Conservation (phyloP, 1,140 invertebrate genomes). For the Notospermus geniculatus region DNA sequence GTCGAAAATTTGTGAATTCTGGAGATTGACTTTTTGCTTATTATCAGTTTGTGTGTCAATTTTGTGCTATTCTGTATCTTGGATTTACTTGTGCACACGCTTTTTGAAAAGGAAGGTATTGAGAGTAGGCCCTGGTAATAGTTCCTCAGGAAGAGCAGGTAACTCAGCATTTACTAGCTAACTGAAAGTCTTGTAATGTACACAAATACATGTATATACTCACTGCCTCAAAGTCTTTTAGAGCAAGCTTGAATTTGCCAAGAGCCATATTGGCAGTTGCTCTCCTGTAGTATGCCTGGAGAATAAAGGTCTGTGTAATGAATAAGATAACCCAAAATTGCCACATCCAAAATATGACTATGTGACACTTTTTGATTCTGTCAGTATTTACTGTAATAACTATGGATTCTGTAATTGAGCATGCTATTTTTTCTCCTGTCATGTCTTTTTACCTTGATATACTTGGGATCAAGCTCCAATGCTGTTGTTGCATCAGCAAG, state of each 20-base stretch:
- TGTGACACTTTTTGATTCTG: slow-evolving; percentile 6
- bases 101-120: too few species aligned
- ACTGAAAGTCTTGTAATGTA: too few species aligned
- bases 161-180: too few species aligned
- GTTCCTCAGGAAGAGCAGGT: too few species aligned
- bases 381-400: slow-evolving; percentile 10
- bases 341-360: not conserved
- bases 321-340: too few species aligned
- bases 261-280: slow-evolving; percentile 96
- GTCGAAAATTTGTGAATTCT: too few species aligned
- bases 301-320: slow-evolving; percentile 24
- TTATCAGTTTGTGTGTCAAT: too few species aligned
- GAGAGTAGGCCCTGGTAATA: too few species aligned
- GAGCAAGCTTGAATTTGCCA: slow-evolving; percentile 93
- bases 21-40: too few species aligned
- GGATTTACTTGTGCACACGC: too few species aligned
- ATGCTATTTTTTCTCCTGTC: not conserved
- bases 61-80: too few species aligned
- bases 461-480: slow-evolving; percentile 83
- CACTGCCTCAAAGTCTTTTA: slow-evolving; percentile 95
- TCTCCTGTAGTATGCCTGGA: slow-evolving; percentile 74
- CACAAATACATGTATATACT: slow-evolving; percentile 29
- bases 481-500: slow-evolving; percentile 87
- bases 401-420: not conserved
- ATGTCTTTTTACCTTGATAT: slow-evolving; percentile 80